phyloP scores from a whole-genome alignment of 64 coral and sea anemone species.

The Trachythela sp. region DNA sequence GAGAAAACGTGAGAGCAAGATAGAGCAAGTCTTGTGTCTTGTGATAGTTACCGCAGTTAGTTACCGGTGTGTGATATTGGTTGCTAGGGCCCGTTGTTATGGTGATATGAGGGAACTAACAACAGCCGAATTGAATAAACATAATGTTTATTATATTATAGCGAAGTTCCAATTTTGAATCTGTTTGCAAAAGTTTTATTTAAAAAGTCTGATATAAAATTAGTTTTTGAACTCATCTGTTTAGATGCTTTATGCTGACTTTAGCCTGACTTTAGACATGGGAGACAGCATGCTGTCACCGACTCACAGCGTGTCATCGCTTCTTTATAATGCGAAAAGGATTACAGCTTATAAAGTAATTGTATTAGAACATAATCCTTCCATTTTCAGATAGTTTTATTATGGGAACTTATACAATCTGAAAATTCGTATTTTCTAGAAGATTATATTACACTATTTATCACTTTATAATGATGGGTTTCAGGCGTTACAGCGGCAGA shows the following conservation, averaged over 20 bases:
- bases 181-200: too few relatives aligned
- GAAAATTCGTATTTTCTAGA: too few relatives aligned
- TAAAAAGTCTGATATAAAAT: too few relatives aligned
- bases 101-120: neutral
- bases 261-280: too few relatives aligned
- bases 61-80: neutral
- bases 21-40: neutral
- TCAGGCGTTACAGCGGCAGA: too few relatives aligned
- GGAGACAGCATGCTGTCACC: neutral
- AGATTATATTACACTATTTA: too few relatives aligned
- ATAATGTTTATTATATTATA: too few relatives aligned
- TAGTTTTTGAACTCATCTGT: too few relatives aligned
- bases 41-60: neutral
- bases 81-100: constrained; percentile 8
- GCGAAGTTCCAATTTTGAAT: too few relatives aligned
- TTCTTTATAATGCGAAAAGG: neutral
- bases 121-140: too few relatives aligned
- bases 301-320: neutral
- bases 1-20: neutral
- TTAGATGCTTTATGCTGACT: too few relatives aligned
- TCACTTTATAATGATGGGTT: too few relatives aligned
- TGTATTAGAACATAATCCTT: neutral
- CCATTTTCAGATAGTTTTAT: neutral
- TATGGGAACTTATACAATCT: neutral
- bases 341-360: neutral